Percentiles rank a stretch among this genome's conserved stretches.
phyloP scores from a whole-genome alignment of 2,888 invertebrate genomes.

The Balanococcus diminutus region DNA sequence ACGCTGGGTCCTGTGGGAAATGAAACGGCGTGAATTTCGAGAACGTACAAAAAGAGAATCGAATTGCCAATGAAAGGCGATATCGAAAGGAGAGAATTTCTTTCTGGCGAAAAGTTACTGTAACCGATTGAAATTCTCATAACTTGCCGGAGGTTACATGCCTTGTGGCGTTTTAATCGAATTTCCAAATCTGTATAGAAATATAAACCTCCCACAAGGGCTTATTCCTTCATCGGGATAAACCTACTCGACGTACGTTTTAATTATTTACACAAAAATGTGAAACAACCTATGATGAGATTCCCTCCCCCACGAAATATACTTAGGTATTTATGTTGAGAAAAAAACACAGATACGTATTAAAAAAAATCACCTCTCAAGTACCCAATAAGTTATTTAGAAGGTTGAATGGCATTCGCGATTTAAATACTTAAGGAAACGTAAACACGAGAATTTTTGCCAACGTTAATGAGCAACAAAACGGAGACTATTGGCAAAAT shows the following conservation, averaged over 20 bases:
- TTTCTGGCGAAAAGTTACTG: background rate
- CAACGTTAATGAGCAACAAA: conserved; percentile 2
- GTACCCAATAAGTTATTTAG: background rate
- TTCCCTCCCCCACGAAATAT: no score
- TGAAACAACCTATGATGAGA: no score
- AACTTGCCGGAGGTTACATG: no score
- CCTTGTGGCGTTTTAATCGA: background rate
- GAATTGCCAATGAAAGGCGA: background rate
- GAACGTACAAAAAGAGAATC: background rate
- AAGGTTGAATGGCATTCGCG: background rate
- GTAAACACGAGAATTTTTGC: background rate
- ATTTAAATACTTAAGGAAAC: background rate
- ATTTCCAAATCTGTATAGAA: background rate
- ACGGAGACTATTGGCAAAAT: conserved; percentile 16
- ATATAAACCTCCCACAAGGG: no score
- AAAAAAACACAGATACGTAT: background rate
- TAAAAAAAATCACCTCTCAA: background rate
- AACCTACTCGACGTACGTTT: no score
- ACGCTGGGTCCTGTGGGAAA: background rate
- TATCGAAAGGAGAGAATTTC: background rate
- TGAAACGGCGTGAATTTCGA: background rate
- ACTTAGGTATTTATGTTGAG: no score
- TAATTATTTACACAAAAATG: no score
- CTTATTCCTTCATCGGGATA: background rate
- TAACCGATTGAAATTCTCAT: background rate